Evolutionary conservation across 2,797 vertebrate species (phyloP).

Genomic region (Alfaro cultratus): DNA sequence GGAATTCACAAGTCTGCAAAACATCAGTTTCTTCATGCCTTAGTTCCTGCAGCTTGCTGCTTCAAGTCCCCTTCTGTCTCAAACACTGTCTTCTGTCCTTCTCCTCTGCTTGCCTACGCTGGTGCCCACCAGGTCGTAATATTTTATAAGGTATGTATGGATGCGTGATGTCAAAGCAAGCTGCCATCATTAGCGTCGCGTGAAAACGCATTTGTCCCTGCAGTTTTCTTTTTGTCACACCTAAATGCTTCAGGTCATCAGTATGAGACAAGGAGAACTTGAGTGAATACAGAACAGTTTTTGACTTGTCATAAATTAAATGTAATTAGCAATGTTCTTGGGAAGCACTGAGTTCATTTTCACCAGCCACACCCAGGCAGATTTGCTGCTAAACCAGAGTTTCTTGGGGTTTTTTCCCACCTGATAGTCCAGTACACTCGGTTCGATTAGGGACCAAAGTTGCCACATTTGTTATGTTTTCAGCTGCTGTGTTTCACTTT

Average conservation of each 20-base stretch:
- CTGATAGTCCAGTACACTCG: no score
- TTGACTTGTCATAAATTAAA: neutral
- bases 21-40: constrained; percentile 23
- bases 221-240: neutral
- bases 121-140: constrained; percentile 81
- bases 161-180: constrained; percentile 39
- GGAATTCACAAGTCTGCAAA: constrained; percentile 19
- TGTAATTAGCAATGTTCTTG: neutral
- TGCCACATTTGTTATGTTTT: no score
- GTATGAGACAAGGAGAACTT: neutral
- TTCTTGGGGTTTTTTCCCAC: neutral
- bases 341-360: neutral
- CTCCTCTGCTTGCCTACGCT: constrained; percentile 77
- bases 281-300: neutral
- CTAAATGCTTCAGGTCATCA: neutral
- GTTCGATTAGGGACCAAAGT: no score
- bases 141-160: constrained; percentile 86
- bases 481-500: no score
- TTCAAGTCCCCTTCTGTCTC: constrained; percentile 60
- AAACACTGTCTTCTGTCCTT: constrained; percentile 79
- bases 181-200: constrained; percentile 21
- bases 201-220: constrained; percentile 8
- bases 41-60: constrained; percentile 29
- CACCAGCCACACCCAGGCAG: neutral
- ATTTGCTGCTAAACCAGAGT: neutral